phyloP scores from a whole-genome alignment of 35 echinoderm and acorn worm species.

The Diadema setosum region DNA sequence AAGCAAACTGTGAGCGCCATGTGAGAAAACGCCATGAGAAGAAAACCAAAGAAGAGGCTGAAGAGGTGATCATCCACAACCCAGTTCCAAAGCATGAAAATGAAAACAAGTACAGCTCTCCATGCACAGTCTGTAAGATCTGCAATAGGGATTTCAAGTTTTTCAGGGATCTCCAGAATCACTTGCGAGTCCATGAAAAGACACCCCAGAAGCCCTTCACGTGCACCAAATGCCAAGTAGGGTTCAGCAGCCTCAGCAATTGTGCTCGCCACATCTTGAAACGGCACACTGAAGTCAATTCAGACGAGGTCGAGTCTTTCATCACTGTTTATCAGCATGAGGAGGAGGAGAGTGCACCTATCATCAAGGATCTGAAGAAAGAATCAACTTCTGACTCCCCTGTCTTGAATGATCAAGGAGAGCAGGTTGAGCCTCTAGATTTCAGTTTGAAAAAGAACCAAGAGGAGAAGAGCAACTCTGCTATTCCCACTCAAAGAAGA shows the following conservation, averaged over 20 bases:
- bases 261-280: constrained; percentile 87
- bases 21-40: constrained; percentile 85
- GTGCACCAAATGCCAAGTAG: constrained; percentile 79
- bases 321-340: constrained; percentile 55
- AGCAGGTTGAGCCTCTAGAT: constrained; percentile 38
- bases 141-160: constrained; percentile 92
- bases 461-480: neutral
- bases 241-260: constrained; percentile 78
- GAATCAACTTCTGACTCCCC: neutral
- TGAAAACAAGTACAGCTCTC: constrained; percentile 72
- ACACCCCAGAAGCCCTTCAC: constrained; percentile 72
- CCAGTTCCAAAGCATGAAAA: neutral
- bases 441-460: constrained; percentile 39
- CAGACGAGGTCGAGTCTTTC: constrained; percentile 37
- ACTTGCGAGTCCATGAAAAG: constrained; percentile 81
- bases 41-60: constrained; percentile 67
- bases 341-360: neutral
- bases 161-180: constrained; percentile 95
- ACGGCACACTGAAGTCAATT: constrained; percentile 56
- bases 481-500: neutral
- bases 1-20: constrained; percentile 97
- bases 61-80: constrained; percentile 66
- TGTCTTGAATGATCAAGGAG: constrained; percentile 7
- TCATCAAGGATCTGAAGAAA: neutral
- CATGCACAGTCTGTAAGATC: constrained; percentile 84